Base-by-base conservation (phyloP, 2,888 invertebrate genomes). In the Athrips mouffetella region DNA sequence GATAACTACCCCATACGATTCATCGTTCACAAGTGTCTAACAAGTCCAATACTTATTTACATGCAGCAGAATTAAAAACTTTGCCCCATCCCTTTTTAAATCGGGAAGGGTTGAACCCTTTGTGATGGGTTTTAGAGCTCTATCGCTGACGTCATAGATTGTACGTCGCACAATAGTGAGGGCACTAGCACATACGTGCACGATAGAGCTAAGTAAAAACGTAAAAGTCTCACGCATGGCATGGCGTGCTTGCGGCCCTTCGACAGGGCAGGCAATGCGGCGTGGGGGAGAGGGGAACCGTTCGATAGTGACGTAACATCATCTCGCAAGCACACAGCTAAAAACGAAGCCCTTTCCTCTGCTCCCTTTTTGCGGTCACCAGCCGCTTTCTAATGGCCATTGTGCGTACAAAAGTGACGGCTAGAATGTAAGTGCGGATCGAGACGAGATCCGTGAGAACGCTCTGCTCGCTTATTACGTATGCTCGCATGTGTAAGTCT, bases 41-140 rank as follows among this genome's bases (percentile, higher is more conserved):
- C 85, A 81, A 85, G 85, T 84, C 76, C 79, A 79, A 84, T 81
- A 80, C 79, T 81, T 80, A 88, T 87, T 86, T 84, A 85, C 80
- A 86, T 87, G 81, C 80, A 77, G 76, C 63, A 73, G 70, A 76
- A 83, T 80, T 83, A 82, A 84, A 82, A 84, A 76, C 70, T 73
- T 65, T 67, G 79, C 80, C 80, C 86, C 86, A 85, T 85, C 84
- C 79, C 80, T 69, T 68, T 75, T 66, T 63, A 59, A 62, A 65
- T 73, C 73, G 67, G 63, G 72, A 84, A 84, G 87, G 87, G 87
- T 87, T 84, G 70, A 77, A 85, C 87, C 87, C 87, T 83, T 77
- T 84, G 78, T 78, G 79, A 80, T 81, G 66, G 50, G 63, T 76
- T 76, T 76, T 67, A 62, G 72, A 72, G 64, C 65, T 67, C 68